phyloP scores from a whole-genome alignment of 2,888 invertebrate genomes.

The Drosophila seclusa region DNA sequence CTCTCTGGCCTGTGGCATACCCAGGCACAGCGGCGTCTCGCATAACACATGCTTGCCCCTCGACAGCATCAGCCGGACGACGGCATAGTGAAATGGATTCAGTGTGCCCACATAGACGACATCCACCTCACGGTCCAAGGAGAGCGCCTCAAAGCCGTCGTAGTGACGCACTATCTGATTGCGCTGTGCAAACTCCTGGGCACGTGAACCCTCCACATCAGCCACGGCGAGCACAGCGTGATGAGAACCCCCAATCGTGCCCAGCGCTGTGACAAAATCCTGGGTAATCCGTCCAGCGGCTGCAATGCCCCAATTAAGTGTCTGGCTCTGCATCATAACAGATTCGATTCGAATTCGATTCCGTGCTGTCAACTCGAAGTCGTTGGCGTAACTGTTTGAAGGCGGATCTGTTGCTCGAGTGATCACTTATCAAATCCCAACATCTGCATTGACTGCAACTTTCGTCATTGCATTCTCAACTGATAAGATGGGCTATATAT shows the following conservation, averaged over 20 bases:
- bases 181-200: conserved; percentile 90
- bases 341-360: not conserved
- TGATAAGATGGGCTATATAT: conserved; percentile 47
- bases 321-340: conserved; percentile 51
- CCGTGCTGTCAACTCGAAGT: conserved; percentile 29
- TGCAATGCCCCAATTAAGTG: conserved; percentile 91
- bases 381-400: conserved; percentile 44
- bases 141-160: conserved; percentile 91
- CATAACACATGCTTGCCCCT: conserved; percentile 94
- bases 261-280: conserved; percentile 92
- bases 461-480: conserved; percentile 54
- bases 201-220: conserved; percentile 89
- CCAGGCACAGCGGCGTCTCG: conserved; percentile 95
- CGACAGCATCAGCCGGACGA: conserved; percentile 90
- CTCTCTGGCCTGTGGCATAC: conserved; percentile 89
- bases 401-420: conserved; percentile 38
- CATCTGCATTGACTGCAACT: conserved; percentile 69
- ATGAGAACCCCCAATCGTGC: conserved; percentile 87
- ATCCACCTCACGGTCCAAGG: conserved; percentile 91
- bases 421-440: conserved; percentile 53
- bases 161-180: conserved; percentile 90
- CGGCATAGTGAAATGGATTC: conserved; percentile 90
- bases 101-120: conserved; percentile 93
- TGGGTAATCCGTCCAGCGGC: conserved; percentile 94
- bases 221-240: conserved; percentile 89